Percentiles rank a stretch among this genome's conserved stretches.
These are phyloP conservation scores for Venusia cambrica DNA, from an alignment of 2,888 invertebrate species.

Conservation along the genomic window DNA sequence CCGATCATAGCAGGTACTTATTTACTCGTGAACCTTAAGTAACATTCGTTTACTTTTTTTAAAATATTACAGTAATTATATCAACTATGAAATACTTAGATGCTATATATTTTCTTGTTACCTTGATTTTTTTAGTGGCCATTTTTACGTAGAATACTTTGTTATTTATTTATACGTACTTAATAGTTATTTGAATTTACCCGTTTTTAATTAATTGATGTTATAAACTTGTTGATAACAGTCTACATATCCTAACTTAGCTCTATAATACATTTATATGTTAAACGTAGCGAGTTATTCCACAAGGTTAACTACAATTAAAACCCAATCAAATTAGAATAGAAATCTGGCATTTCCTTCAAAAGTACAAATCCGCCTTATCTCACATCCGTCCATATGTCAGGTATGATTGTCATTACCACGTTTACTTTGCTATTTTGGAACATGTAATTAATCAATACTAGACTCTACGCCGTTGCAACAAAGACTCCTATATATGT, in stretches of 20 bases:
- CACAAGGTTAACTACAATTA: too few species aligned
- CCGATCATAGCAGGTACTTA: slow-evolving; percentile 6
- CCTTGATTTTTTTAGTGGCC: too few species aligned
- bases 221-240: too few species aligned
- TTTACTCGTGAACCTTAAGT: slow-evolving; percentile 1
- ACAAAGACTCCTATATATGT: slow-evolving; percentile 30
- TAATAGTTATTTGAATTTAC: too few species aligned
- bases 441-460: slow-evolving; percentile 28
- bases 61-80: too few species aligned
- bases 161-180: too few species aligned
- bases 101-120: slow-evolving; percentile 4
- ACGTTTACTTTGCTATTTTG: slow-evolving; percentile 8
- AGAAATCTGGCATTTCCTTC: slow-evolving; percentile 44
- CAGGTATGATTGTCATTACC: slow-evolving; percentile 43
- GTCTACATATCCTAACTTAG: too few species aligned
- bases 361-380: slow-evolving; percentile 44
- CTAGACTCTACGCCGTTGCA: slow-evolving; percentile 33
- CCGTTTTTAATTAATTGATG: too few species aligned
- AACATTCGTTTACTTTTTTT: too few species aligned
- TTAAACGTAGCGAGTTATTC: too few species aligned
- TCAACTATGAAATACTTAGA: background rate
- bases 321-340: slow-evolving; percentile 40
- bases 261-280: too few species aligned
- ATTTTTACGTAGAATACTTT: too few species aligned
- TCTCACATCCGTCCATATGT: slow-evolving; percentile 46